Conservation (phyloP, 1,140 invertebrate species). For the Drosophila gunungcola region DNA sequence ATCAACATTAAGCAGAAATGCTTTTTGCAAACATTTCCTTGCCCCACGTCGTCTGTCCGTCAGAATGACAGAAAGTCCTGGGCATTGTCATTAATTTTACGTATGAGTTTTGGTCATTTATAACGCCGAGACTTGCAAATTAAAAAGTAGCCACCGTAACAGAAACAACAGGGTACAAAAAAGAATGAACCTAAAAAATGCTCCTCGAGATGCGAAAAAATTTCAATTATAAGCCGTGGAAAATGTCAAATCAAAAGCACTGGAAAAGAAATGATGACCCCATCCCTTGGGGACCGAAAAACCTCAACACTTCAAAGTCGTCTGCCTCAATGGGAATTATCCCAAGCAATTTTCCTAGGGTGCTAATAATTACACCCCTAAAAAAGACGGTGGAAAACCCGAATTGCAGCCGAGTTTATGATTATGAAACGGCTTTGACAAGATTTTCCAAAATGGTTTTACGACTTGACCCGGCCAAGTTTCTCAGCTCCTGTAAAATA, state of each 20-base stretch:
- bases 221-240: slow-evolving; percentile 61
- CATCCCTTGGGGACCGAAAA: slow-evolving; percentile 13
- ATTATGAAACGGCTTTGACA: slow-evolving; percentile 80
- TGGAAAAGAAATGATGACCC: slow-evolving; percentile 7
- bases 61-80: slow-evolving; percentile 63
- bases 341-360: slow-evolving; percentile 33
- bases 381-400: slow-evolving; percentile 8
- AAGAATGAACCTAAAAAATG: slow-evolving; percentile 22
- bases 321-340: slow-evolving; percentile 47
- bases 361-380: slow-evolving; percentile 70
- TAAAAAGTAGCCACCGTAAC: slow-evolving; percentile 58
- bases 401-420: slow-evolving; percentile 50
- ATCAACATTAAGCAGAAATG: slow-evolving; percentile 83
- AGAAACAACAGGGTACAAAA: slow-evolving; percentile 12
- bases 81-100: slow-evolving; percentile 74
- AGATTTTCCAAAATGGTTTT: slow-evolving; percentile 77
- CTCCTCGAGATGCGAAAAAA: slow-evolving; percentile 27
- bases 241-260: slow-evolving; percentile 31
- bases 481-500: slow-evolving; percentile 53
- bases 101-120: slow-evolving; percentile 80
- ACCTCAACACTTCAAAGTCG: slow-evolving; percentile 71
- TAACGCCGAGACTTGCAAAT: slow-evolving; percentile 72
- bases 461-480: slow-evolving; percentile 63
- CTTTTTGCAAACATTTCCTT: slow-evolving; percentile 78
- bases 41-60: slow-evolving; percentile 48